Evolutionary conservation across 2,113 vertebrate species (phyloP).

Genomic region (Reinhardtius hippoglossoides): DNA sequence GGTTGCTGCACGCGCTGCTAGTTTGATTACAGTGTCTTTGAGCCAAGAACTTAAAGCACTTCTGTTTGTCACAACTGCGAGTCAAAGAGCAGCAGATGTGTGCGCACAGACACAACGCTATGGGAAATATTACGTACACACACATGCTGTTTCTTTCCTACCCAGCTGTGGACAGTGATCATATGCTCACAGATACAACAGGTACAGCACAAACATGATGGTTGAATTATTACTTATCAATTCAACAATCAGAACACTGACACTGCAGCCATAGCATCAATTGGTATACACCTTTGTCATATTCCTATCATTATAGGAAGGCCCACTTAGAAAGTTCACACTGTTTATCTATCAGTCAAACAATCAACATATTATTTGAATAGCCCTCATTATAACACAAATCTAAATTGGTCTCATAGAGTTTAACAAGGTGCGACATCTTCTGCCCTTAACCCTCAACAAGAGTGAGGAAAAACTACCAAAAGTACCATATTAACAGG

Average conservation of each 20-base stretch:
- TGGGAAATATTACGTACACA: not conserved
- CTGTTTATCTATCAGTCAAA: too few species aligned
- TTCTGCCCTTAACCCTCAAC: too few species aligned
- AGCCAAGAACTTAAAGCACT: constrained; percentile 54
- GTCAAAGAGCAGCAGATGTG: constrained; percentile 49
- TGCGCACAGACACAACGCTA: not conserved
- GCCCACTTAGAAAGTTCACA: too few species aligned
- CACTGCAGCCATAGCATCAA: not conserved
- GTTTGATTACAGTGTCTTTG: constrained; percentile 65
- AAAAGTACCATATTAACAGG: too few species aligned
- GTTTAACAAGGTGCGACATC: too few species aligned
- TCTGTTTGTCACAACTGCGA: constrained; percentile 52
- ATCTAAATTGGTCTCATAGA: too few species aligned
- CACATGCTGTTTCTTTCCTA: not conserved
- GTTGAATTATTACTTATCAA: not conserved
- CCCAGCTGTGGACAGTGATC: constrained; percentile 1
- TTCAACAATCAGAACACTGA: not conserved
- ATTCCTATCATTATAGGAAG: not conserved
- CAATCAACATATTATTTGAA: too few species aligned
- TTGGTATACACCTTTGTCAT: not conserved
- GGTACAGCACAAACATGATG: not conserved
- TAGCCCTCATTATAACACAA: too few species aligned
- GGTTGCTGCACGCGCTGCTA: constrained; percentile 50
- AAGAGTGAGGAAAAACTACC: too few species aligned
- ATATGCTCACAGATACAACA: constrained; percentile 4